Evolutionary conservation across 2,113 vertebrate genomes (phyloP).

Genomic region (Recurvirostra avosetta): DNA sequence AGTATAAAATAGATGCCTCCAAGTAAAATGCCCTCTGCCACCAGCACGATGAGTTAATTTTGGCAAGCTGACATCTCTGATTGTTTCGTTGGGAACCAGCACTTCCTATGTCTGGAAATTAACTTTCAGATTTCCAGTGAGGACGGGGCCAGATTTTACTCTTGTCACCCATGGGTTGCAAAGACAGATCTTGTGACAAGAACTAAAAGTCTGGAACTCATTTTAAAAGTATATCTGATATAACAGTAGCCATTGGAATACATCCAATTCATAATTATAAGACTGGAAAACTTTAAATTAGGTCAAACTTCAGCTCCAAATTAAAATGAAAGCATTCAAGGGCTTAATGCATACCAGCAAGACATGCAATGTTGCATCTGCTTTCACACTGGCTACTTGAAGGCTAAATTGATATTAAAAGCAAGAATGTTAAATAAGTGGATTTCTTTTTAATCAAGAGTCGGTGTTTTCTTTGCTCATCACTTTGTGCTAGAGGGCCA

Average conservation of each 20-base stretch:
- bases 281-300: slow-evolving; percentile 36
- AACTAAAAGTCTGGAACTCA: slow-evolving; percentile 30
- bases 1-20: background rate
- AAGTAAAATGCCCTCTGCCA: background rate
- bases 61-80: slow-evolving; percentile 58
- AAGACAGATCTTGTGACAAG: slow-evolving; percentile 42
- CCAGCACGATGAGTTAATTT: slow-evolving; percentile 49
- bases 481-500: slow-evolving; percentile 22
- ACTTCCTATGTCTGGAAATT: slow-evolving; percentile 39
- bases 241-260: slow-evolving; percentile 35
- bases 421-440: slow-evolving; percentile 37
- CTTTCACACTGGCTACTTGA: slow-evolving; percentile 2
- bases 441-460: slow-evolving; percentile 41
- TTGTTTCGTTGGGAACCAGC: slow-evolving; percentile 32
- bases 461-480: slow-evolving; percentile 31
- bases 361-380: background rate
- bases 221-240: slow-evolving; percentile 52
- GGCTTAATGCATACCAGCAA: background rate
- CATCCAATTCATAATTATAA: slow-evolving; percentile 31
- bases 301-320: slow-evolving; percentile 24
- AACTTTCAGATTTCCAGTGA: slow-evolving; percentile 66
- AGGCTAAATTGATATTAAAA: slow-evolving; percentile 30
- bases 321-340: slow-evolving; percentile 37
- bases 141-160: slow-evolving; percentile 57
- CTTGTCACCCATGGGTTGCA: slow-evolving; percentile 21